Percentiles rank a stretch among this genome's conserved stretches.
Evolutionary conservation across 2,888 invertebrate genomes (phyloP).

Genomic region (Drosophila affinis): DNA sequence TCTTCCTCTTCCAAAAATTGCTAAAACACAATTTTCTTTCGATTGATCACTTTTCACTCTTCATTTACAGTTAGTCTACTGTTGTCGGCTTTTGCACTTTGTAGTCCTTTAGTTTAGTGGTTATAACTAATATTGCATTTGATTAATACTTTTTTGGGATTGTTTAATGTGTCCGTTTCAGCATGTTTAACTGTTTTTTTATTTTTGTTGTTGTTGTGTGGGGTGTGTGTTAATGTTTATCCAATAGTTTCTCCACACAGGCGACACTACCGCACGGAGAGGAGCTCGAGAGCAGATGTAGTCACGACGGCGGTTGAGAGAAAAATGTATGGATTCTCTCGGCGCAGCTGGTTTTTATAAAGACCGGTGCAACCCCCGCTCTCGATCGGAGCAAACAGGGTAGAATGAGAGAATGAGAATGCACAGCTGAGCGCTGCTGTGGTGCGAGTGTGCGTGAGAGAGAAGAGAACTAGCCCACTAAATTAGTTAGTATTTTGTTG

Average conservation of each 20-base stretch:
- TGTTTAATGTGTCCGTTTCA: constrained; percentile 61
- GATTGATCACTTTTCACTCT: constrained; percentile 51
- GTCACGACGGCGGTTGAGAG: constrained; percentile 63
- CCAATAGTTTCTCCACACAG: constrained; percentile 31
- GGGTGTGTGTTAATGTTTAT: not conserved
- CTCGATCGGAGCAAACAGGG: constrained; percentile 17
- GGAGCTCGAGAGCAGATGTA: constrained; percentile 63
- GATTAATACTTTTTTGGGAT: constrained; percentile 46
- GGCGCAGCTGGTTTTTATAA: constrained; percentile 66
- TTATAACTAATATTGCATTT: constrained; percentile 73
- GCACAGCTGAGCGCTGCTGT: constrained; percentile 41
- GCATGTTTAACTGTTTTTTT: constrained; percentile 27
- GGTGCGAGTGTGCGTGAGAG: constrained; percentile 1
- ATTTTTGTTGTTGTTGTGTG: not conserved
- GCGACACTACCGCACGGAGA: constrained; percentile 56
- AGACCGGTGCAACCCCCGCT: constrained; percentile 55
- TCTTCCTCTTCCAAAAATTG: constrained; percentile 59
- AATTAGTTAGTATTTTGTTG: constrained; percentile 40
- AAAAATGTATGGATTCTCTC: constrained; percentile 51
- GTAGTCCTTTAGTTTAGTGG: constrained; percentile 57
- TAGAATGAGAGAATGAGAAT: constrained; percentile 13
- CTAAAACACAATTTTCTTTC: constrained; percentile 76
- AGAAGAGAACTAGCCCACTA: constrained; percentile 16
- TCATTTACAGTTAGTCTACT: constrained; percentile 57
- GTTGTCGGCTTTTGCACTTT: constrained; percentile 45